phyloP scores from a whole-genome alignment of 2,797 vertebrate genomes.

The Sebastes steindachneri region DNA sequence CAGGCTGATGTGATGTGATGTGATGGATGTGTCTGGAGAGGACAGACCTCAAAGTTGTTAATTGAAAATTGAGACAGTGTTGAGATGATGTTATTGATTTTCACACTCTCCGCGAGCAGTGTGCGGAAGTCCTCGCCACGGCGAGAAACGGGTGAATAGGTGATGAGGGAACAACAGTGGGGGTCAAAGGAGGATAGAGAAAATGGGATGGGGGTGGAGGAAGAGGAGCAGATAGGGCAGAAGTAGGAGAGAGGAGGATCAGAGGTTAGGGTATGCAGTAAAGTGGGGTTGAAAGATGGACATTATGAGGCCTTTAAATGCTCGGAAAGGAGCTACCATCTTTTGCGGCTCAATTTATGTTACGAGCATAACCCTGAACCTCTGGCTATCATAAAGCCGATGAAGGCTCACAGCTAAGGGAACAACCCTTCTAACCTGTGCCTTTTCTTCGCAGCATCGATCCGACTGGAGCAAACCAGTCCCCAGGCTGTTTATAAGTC shows the following conservation, averaged over 20 bases:
- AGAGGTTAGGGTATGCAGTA: slow-evolving; percentile 16
- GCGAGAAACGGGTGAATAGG: slow-evolving; percentile 39
- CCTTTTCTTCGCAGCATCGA: slow-evolving; percentile 56
- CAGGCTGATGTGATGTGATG: slow-evolving; percentile 33
- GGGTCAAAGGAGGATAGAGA: slow-evolving; percentile 44
- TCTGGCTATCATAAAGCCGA: slow-evolving; percentile 29
- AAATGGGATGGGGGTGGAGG: slow-evolving; percentile 1
- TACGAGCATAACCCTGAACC: slow-evolving; percentile 40
- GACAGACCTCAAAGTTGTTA: slow-evolving; percentile 70
- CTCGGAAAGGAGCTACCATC: slow-evolving; percentile 4
- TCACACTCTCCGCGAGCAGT: slow-evolving; percentile 27
- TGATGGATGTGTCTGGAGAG: slow-evolving; percentile 77
- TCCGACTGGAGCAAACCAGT: slow-evolving; percentile 49
- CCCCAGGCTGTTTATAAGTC: slow-evolving; percentile 71
- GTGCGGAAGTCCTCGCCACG: slow-evolving; percentile 15
- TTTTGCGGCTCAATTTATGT: not conserved
- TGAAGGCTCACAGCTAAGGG: slow-evolving; percentile 16
- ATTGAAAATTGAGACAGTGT: slow-evolving; percentile 85
- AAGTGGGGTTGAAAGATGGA: slow-evolving; percentile 46
- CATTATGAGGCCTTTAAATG: slow-evolving; percentile 51
- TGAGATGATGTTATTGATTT: slow-evolving; percentile 86
- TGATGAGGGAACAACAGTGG: slow-evolving; percentile 39
- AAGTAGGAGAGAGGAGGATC: not conserved
- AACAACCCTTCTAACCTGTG: slow-evolving; percentile 20
- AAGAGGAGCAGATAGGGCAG: not conserved